Base-by-base conservation (phyloP, 2,888 invertebrate species). In the Tupiocoris notatus region DNA sequence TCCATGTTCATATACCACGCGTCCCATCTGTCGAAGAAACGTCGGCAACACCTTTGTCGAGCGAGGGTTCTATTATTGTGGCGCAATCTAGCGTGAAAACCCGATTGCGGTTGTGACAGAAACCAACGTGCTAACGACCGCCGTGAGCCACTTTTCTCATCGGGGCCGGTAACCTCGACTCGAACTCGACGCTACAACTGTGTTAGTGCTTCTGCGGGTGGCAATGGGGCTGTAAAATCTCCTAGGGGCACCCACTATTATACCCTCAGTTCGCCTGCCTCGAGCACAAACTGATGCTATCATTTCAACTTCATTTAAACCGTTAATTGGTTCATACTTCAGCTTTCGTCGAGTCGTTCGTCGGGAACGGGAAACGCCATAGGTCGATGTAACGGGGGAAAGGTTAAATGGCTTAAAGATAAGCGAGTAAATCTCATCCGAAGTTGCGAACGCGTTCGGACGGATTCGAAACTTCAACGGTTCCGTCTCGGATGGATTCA, bases 241-340 rank as follows among this genome's bases (percentile, higher is more conserved):
- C 24, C 17, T n/a, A 24, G 16, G 64, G 25, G 17, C 39, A 65
- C 25, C 65, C 20, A 39, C 39, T 39, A 65, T 39, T 25, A n/a
- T n/a, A n/a, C 39, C 39, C 39, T 39, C 25, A 65, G 2, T 18
- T 20, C 22, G 9, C 39, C 39, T 7, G 18, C 39, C 65, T 22
- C 2, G 63, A 23, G 17, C 39, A 65, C 65, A 65, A 39, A 65
- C 65, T 65, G 65, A 65, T 65, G 65, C 39, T 65, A 65, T 65
- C 65, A 65, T 25, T 65, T 65, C 65, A 65, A 65, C 65, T 65
- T 65, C 65, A 65, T 65, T 65, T 65, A 65, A 20, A 24, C 65
- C 39, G 65, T 65, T 65, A 65, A 65, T 65, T 65, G 65, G 65
- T 39, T 65, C 65, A 65, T 65, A 65, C 65, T 65, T 65, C 39